Percentiles rank a stretch among this genome's conserved stretches.
Conservation (phyloP, 2,888 invertebrate genomes). For the Eudasyphora cyanicolor region DNA sequence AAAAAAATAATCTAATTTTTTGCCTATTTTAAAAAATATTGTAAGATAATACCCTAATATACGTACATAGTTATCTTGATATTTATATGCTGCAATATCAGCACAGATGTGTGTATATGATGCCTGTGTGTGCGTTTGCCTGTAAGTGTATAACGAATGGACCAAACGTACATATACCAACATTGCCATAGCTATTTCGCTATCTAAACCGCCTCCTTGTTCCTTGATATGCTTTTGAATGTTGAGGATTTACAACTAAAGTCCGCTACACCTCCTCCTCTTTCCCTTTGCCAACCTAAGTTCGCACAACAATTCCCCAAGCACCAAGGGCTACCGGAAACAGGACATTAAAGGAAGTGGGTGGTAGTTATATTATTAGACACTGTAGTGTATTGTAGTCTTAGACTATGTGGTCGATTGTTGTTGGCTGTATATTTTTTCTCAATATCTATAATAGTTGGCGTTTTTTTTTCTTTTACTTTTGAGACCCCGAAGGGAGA, state of each 20-base stretch:
- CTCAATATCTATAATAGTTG: conserved; percentile 35
- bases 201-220: not conserved
- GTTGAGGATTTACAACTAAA: conserved; percentile 16
- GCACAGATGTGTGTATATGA: not conserved
- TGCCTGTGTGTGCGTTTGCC: not conserved
- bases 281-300: not conserved
- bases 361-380: not conserved
- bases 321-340: not conserved
- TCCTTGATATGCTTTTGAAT: conserved; percentile 1
- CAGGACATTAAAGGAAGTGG: conserved; percentile 19
- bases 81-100: not conserved
- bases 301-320: not conserved
- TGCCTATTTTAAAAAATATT: too few relatives aligned
- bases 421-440: not conserved
- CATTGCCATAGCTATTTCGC: too few relatives aligned
- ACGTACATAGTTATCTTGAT: not conserved
- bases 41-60: too few relatives aligned
- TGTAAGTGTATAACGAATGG: not conserved
- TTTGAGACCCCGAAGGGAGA: too few relatives aligned
- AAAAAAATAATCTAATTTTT: too few relatives aligned
- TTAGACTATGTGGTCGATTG: not conserved
- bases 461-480: conserved; percentile 20
- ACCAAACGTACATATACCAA: conserved; percentile 11
- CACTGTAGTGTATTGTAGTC: not conserved
- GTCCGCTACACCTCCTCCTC: not conserved